A percentile compares a stretch with the other conserved stretches of the same genome.
phyloP scores from a whole-genome alignment of 2,797 vertebrate species.

The Ambastaia sidthimunki region DNA sequence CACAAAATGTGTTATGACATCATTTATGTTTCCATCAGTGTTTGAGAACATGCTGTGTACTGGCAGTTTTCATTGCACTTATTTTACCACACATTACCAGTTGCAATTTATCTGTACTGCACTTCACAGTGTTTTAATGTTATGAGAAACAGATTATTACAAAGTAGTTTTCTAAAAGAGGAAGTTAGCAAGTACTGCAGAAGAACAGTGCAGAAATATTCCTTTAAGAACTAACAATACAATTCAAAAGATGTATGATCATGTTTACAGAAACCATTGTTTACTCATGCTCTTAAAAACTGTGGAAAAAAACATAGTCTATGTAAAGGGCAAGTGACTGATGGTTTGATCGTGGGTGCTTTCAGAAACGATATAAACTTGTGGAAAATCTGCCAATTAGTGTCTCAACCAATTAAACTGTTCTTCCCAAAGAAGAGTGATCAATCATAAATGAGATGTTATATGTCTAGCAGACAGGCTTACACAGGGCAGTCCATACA shows the following conservation, averaged over 20 bases:
- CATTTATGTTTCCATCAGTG: constrained; percentile 4
- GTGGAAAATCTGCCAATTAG: constrained; percentile 13
- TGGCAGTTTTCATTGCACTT: neutral
- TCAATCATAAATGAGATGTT: constrained; percentile 1
- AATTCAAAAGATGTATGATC: neutral
- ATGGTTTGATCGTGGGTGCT: neutral
- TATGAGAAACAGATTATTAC: neutral
- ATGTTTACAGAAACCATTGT: neutral
- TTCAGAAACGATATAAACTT: neutral
- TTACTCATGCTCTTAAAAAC: neutral
- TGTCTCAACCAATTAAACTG: constrained; percentile 4
- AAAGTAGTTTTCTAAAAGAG: neutral
- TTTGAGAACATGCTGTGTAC: neutral
- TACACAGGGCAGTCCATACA: neutral
- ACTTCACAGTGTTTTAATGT: neutral
- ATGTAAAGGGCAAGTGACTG: constrained; percentile 15
- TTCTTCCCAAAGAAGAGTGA: neutral
- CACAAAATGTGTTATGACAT: neutral
- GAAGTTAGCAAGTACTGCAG: neutral
- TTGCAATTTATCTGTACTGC: neutral
- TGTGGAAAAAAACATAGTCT: neutral
- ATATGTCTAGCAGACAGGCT: constrained; percentile 9
- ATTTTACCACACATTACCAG: neutral
- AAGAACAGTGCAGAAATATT: neutral
- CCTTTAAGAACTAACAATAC: neutral